Evolutionary conservation across 2,797 vertebrate genomes (phyloP).

Genomic region (Enteromius radiatus): DNA sequence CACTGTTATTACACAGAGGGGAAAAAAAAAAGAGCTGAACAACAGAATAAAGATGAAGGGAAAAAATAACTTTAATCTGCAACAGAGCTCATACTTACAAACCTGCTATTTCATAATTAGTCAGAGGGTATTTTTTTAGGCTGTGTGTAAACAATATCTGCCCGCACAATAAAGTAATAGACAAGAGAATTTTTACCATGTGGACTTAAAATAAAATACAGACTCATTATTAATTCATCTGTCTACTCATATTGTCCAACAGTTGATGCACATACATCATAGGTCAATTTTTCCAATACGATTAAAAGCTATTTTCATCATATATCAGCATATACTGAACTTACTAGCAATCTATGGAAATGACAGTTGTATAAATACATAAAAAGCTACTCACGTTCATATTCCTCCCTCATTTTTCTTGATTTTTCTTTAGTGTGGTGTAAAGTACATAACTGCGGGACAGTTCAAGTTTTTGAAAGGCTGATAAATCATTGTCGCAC

Average conservation of each 20-base stretch:
- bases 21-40: not conserved
- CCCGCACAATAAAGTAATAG: not conserved
- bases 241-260: not conserved
- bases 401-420: not conserved
- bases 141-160: not conserved
- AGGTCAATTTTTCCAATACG: not conserved
- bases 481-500: not conserved
- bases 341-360: not conserved
- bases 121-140: not conserved
- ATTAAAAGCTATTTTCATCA: not conserved
- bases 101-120: slow-evolving; percentile 28
- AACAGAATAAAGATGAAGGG: not conserved
- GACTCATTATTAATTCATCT: no score
- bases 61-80: not conserved
- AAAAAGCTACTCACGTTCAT: not conserved
- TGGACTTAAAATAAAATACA: not conserved
- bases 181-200: not conserved
- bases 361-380: not conserved
- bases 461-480: not conserved
- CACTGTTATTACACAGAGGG: not conserved
- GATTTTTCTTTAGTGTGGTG: not conserved
- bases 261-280: not conserved
- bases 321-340: not conserved
- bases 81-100: not conserved
- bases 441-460: not conserved